Evolutionary conservation across 2,888 invertebrate species (phyloP), one percentile per base, ranked within the genome.

Genomic region (Lordiphosa fenestrarum): DNA sequence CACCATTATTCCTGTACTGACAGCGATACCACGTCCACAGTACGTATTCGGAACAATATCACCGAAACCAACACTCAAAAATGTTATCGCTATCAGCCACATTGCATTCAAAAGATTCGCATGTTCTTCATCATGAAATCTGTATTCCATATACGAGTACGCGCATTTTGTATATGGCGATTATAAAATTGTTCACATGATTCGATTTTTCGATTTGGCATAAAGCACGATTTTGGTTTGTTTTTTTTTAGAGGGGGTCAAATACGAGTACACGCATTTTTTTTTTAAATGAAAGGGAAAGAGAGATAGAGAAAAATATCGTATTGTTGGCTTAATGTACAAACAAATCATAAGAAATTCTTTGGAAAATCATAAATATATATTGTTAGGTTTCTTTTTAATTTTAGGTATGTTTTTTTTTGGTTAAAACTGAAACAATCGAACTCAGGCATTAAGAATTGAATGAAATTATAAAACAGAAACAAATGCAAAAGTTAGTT

Each of bases 51-150:
- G 99, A 90, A 99, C 99, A 90, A 98, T 98, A 92, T 98, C 99
- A 90, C 99, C 99, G 92, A 99, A 99, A 90, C 99, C 99, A 89
- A 99, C 98, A 92, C 98, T 98, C 90, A 99, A 95, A 93, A 99
- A 99, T 88, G 99, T 99, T 90, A 99, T 99, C 89, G 99, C 98
- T 91, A 99, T 98, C 91, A 99, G 94, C 99, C 99, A 99, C 97
- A 99, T 98, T 88, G 99, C 97, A 92, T 99, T 99, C 90, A 98
- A 94, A 90, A 98, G 95, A 92, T 98, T 98, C 90, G 97, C 98
- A 91, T 98, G 98, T 91, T 98, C 97, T 91, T 96, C 96, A 90
- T 98, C 98, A 92, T 98, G 98, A 93, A 97, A 97, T 93, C 98
- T 98, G 88, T 86, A 41, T 65, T 54, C 48, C 64, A 58, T 55